phyloP scores from a whole-genome alignment of 1,140 invertebrate genomes.

The Nephotettix cincticeps region DNA sequence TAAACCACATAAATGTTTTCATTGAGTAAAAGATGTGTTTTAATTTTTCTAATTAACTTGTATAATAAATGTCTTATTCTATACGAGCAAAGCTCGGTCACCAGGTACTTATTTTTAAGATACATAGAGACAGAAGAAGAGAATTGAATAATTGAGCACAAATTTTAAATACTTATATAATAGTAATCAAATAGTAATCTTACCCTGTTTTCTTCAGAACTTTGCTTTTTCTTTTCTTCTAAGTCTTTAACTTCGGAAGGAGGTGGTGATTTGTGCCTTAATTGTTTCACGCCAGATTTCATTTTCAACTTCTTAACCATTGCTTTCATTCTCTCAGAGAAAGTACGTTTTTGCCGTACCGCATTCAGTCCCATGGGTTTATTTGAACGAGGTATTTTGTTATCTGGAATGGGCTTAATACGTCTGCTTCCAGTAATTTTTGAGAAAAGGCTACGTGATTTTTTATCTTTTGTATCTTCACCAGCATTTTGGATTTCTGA shows the following conservation, averaged over 20 bases:
- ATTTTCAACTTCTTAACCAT: conserved; percentile 38
- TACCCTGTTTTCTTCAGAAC: conserved; percentile 27
- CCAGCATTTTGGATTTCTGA: background rate
- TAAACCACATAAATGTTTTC: too few species aligned
- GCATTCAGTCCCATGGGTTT: conserved; percentile 24
- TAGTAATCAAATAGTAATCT: too few species aligned
- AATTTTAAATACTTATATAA: too few species aligned
- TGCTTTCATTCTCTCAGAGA: conserved; percentile 38
- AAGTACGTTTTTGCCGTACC: conserved; percentile 35
- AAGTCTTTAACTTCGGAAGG: conserved; percentile 20
- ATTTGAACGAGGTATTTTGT: conserved; percentile 9
- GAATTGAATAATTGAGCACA: too few species aligned
- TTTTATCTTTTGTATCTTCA: background rate
- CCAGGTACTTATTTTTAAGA: too few species aligned
- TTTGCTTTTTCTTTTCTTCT: conserved; percentile 32
- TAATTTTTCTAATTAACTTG: too few species aligned
- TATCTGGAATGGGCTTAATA: background rate
- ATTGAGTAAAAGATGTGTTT: too few species aligned
- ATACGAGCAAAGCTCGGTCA: too few species aligned
- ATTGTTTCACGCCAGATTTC: conserved; percentile 4
- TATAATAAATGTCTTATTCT: too few species aligned
- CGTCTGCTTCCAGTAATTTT: conserved; percentile 16
- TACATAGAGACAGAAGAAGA: too few species aligned
- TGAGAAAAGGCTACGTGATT: conserved; percentile 25
- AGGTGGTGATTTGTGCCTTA: conserved; percentile 9